Percentiles rank a stretch among this genome's conserved stretches.
These are phyloP conservation scores for Blastomussa wellsi DNA, from an alignment of 92 coral and sea anemone genomes.

Conservation along the genomic window DNA sequence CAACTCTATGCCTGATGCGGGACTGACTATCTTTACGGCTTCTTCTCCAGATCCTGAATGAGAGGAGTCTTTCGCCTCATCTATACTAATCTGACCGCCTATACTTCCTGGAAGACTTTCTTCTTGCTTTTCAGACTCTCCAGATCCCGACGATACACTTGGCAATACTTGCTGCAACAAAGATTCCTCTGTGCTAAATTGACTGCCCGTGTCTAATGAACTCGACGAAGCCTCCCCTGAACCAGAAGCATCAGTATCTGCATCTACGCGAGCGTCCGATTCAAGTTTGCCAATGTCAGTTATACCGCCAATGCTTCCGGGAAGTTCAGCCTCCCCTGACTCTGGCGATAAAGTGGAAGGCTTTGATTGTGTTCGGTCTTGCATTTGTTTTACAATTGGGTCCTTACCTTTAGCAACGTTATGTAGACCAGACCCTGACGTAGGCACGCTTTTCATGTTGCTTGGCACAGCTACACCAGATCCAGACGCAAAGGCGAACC, in stretches of 20 bases:
- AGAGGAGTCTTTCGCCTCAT: neutral
- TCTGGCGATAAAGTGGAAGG: neutral
- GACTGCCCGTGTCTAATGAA: neutral
- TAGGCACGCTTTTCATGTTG: neutral
- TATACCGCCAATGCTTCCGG: slow-evolving; percentile 46
- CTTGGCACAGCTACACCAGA: slow-evolving; percentile 32
- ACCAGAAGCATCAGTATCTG: slow-evolving; percentile 24
- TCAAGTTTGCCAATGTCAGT: slow-evolving; percentile 30
- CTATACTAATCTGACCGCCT: slow-evolving; percentile 28
- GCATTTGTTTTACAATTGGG: neutral
- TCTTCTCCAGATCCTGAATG: slow-evolving; percentile 8
- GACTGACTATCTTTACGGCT: neutral
- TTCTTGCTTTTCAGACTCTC: slow-evolving; percentile 11
- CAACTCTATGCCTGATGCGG: slow-evolving; percentile 14
- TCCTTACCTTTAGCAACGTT: neutral
- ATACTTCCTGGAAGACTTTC: slow-evolving; percentile 36
- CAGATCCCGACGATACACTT: slow-evolving; percentile 39
- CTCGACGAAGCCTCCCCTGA: slow-evolving; percentile 14
- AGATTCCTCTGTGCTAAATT: slow-evolving; percentile 24
- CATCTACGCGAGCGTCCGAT: slow-evolving; percentile 5
- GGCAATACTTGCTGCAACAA: slow-evolving; percentile 33
- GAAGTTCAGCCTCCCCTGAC: slow-evolving; percentile 43
- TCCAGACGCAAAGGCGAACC: slow-evolving; percentile 41
- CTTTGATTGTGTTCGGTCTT: slow-evolving; percentile 1
- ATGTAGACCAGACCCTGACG: slow-evolving; percentile 56